phyloP scores from a whole-genome alignment of 2,113 vertebrate genomes.

The Podocnemis expansa region DNA sequence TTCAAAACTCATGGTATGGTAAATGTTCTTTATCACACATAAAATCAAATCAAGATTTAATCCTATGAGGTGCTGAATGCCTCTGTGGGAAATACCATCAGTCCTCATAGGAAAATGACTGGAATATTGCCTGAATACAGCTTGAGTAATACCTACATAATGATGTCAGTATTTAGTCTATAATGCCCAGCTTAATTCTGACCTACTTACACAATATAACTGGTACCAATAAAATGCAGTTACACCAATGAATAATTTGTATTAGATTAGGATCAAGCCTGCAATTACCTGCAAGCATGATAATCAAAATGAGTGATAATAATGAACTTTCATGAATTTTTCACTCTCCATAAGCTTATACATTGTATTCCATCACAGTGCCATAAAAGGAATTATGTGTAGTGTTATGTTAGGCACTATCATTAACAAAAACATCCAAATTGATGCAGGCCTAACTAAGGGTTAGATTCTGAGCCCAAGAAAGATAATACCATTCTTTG shows the following conservation, averaged over 20 bases:
- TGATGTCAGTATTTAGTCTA: background rate
- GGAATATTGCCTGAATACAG: background rate
- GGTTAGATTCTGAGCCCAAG: background rate
- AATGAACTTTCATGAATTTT: background rate
- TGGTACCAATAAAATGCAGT: background rate
- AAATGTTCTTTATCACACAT: background rate
- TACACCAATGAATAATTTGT: background rate
- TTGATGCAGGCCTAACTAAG: background rate
- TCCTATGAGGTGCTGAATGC: background rate
- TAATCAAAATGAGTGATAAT: background rate
- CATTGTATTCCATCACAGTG: too few relatives aligned
- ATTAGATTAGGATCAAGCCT: background rate
- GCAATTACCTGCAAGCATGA: background rate
- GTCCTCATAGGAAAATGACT: background rate
- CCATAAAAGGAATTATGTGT: too few relatives aligned
- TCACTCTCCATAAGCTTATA: too few relatives aligned
- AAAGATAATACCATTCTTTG: background rate
- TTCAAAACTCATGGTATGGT: background rate
- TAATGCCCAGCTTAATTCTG: background rate
- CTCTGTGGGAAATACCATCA: background rate
- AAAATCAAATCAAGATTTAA: background rate
- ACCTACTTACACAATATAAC: background rate
- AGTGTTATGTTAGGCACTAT: too few relatives aligned
- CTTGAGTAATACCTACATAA: background rate
- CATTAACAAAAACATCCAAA: background rate